Evolutionary conservation across 2,888 invertebrate genomes (phyloP), one percentile per base, ranked within the genome.

Genomic region (Crepidodera aurea): DNA sequence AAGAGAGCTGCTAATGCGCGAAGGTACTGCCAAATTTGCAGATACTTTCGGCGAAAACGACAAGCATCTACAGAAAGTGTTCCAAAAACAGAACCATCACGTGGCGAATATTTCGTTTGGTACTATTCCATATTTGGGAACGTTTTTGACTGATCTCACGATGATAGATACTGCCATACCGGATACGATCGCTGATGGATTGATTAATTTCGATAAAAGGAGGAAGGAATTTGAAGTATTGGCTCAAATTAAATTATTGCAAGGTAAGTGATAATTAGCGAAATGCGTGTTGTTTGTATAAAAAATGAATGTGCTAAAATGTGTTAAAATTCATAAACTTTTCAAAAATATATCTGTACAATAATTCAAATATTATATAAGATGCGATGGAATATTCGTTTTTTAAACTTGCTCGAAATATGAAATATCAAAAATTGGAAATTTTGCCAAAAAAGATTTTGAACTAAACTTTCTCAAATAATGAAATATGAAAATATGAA

Each of bases 81-180:
- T 94, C 74, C 93, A 93, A 78, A 91, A 90, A 78, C 79, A 84
- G 78, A 84, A 89, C 67, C 83, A 85, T 48, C 84, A 85, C 70
- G 81, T 79, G 32, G 86, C 87, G 7, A 90, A 89, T 65, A 93
- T 93, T 70, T 93, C 92, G 67, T 91, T 95, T 77, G 98, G 98
- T 12, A 98, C 98, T 1, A 96, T 98, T 76, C 99, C 99, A 10
- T 99, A 98, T 79, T 83, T 99, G 66, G 98, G 98, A 19, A 98
- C 98, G 2, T 99, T 99, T 82, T 84, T 99, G 58, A 99, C 98
- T 1, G 99, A 99, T 82, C 87, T 99, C 68, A 98, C 97, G 1
- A 98, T 98, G 96, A 96, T 98, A 74, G 97, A 99, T 82, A 94
- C 97, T 10, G 98, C 98, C 29, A 94, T 92, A 77, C 93, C 94